Evolutionary conservation across 2,797 vertebrate species (phyloP), one percentile per base, ranked within the genome.

Genomic region (Lepilemur ruficaudatus): DNA sequence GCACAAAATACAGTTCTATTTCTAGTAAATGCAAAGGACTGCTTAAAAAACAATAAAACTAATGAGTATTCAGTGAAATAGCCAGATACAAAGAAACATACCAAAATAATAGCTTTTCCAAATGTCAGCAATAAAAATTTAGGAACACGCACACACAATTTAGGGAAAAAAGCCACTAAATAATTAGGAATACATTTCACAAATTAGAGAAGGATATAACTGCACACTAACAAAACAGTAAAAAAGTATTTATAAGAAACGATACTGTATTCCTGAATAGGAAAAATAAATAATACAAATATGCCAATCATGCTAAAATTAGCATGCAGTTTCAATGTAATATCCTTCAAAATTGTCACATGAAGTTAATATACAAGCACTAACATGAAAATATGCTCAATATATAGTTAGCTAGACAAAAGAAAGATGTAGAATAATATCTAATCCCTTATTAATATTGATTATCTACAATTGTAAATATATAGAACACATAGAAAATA

Each of bases 1-100:
- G 59, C 65, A 57, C 55, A 90, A 85, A 96, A 96, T 97, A 72
- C 76, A 92, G 86, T 98, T 89, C 69, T 95, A 52, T 91, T 93
- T 35, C 52, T 57, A 46, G 69, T 82, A 93, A 97, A 93, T 50
- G n/a, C 73, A 95, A 50, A 95, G 35, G 46, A 92, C 25, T 80
- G 88, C 93, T 97, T 96, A 97, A 83, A 94, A 96, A 76, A 81
- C 84, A 92, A 97, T 95, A 96, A 97, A 85, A 90, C 81, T 95
- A 97, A 95, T 95, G 78, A 97, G 61, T 89, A 93, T 75, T 93
- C 69, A 93, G 78, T 82, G 50, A 97, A 95, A 96, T 89, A 89
- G 81, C 52, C 52, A 95, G 25, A 95, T 72, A 92, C 61, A 90
- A 88, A n/a, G 67, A 94, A 98, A 73, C 30, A 93, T 13, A 67